These are phyloP conservation scores for Aleiodes leptofemur DNA, from an alignment of 2,888 invertebrate genomes.

Conservation along the genomic window DNA sequence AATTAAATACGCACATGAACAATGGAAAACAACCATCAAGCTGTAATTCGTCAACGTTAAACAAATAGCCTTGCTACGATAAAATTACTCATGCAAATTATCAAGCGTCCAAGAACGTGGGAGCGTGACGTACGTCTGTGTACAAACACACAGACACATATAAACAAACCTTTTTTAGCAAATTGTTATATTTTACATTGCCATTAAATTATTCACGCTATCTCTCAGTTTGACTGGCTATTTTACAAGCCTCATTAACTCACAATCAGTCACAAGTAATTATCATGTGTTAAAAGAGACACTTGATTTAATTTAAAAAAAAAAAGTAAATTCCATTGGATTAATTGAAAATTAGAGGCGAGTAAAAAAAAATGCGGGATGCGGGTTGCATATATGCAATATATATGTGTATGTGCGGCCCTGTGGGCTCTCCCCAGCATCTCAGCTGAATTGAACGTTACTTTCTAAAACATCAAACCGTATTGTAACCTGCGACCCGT, in stretches of 20 bases:
- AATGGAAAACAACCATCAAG: slow-evolving; percentile 9
- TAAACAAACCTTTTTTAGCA: slow-evolving; percentile 31
- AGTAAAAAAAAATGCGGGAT: slow-evolving; percentile 2
- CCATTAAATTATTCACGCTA: slow-evolving; percentile 2
- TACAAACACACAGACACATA: slow-evolving; percentile 4
- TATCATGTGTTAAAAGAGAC: background rate
- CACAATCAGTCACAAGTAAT: background rate
- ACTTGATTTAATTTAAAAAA: background rate
- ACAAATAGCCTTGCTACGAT: slow-evolving; percentile 26
- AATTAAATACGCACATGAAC: background rate
- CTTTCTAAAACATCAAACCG: slow-evolving; percentile 55
- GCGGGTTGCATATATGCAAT: slow-evolving; percentile 5
- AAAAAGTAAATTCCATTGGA: background rate
- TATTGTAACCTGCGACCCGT: slow-evolving; percentile 70
- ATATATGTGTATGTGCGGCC: background rate
- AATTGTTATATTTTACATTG: slow-evolving; percentile 35
- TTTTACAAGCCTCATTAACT: slow-evolving; percentile 16
- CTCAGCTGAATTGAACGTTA: slow-evolving; percentile 46
- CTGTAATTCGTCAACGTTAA: slow-evolving; percentile 15
- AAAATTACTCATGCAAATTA: slow-evolving; percentile 33
- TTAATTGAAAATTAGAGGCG: background rate
- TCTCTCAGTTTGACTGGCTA: background rate
- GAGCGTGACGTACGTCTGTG: slow-evolving; percentile 11
- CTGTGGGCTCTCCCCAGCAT: slow-evolving; percentile 1
- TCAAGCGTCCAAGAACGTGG: slow-evolving; percentile 27